A percentile compares a stretch with the other conserved stretches of the same genome.
These are phyloP conservation scores for Podarcis raffonei DNA, from an alignment of 2,113 vertebrate genomes.

Conservation along the genomic window DNA sequence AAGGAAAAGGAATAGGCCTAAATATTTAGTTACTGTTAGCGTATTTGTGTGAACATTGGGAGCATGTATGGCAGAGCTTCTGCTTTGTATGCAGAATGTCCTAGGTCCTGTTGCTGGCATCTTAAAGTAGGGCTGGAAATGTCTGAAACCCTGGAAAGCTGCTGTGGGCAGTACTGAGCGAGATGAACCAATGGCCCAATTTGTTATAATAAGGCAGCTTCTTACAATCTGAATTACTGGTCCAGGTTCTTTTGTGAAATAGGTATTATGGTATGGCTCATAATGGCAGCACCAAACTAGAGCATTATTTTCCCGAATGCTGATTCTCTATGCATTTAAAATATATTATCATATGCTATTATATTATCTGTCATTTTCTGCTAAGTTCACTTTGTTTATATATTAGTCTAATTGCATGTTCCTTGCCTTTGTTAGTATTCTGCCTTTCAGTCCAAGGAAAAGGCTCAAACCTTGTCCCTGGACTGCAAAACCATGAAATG, in stretches of 20 bases:
- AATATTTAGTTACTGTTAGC: not conserved
- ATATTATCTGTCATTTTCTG: not conserved
- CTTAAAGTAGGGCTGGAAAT: not conserved
- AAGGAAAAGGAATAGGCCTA: not conserved
- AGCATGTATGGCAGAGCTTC: not conserved
- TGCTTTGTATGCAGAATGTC: not conserved
- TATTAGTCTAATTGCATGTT: not conserved
- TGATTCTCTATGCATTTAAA: not conserved
- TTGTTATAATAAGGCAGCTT: not conserved
- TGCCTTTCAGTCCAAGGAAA: conserved; percentile 32
- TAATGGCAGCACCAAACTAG: not conserved
- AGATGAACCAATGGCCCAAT: not conserved
- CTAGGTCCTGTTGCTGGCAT: not conserved
- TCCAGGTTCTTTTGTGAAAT: not conserved
- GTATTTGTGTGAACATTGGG: not conserved
- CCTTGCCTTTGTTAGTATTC: not conserved
- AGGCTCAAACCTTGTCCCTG: conserved; percentile 36
- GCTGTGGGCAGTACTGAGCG: not conserved
- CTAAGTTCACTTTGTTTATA: not conserved
- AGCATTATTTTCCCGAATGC: not conserved
- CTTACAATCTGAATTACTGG: not conserved
- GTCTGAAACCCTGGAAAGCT: not conserved
- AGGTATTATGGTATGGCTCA: not conserved
- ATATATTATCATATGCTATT: not conserved
- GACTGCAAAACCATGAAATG: fast-evolving